These are phyloP conservation scores for Balaeniceps rex DNA, from an alignment of 2,113 vertebrate species.

Conservation along the genomic window DNA sequence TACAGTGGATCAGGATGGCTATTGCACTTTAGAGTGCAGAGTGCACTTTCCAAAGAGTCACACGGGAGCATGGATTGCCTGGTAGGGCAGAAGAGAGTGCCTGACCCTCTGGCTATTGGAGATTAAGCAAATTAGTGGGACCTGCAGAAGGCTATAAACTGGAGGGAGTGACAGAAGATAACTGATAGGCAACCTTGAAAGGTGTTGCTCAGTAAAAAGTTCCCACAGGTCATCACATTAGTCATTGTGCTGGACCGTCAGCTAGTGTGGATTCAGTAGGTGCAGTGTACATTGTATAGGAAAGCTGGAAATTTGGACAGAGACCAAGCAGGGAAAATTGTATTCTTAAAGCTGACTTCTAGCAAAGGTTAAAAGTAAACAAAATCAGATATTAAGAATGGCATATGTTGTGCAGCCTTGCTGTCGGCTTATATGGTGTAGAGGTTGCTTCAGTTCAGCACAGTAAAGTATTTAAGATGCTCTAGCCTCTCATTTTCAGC, in stretches of 20 bases:
- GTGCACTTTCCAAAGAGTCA: not conserved
- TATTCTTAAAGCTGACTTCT: not conserved
- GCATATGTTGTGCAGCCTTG: not conserved
- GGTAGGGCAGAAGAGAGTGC: not conserved
- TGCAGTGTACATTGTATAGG: fast-evolving
- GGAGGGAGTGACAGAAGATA: not conserved
- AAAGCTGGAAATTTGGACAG: not conserved
- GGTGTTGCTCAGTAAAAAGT: not conserved
- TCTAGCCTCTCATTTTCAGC: not conserved
- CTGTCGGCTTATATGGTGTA: fast-evolving
- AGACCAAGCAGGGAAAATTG: no score
- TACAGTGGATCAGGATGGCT: not conserved
- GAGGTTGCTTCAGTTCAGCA: not conserved
- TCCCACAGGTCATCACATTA: not conserved
- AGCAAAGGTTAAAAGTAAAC: not conserved
- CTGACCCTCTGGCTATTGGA: not conserved
- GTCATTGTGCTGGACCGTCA: not conserved
- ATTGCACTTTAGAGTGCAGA: not conserved
- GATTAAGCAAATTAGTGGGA: not conserved
- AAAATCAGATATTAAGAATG: not conserved
- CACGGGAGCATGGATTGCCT: not conserved
- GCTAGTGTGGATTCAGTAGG: not conserved
- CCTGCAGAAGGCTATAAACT: not conserved
- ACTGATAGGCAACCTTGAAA: not conserved
- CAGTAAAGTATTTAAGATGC: not conserved